Percentiles rank a stretch among this genome's conserved stretches.
These are phyloP conservation scores for Apodemia zela DNA, from an alignment of 2,888 invertebrate species.

Conservation along the genomic window DNA sequence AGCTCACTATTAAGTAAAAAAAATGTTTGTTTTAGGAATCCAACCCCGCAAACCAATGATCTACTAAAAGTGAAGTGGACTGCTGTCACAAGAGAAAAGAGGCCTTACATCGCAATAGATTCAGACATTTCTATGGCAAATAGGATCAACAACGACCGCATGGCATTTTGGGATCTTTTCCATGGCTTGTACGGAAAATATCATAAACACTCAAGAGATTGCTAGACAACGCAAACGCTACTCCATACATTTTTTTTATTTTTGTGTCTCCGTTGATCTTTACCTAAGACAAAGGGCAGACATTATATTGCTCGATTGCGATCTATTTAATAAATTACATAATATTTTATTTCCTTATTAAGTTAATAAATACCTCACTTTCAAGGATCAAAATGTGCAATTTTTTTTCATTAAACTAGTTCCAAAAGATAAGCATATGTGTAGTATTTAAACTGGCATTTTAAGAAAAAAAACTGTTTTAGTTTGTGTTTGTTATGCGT, in stretches of 20 bases:
- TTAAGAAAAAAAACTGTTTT: no score
- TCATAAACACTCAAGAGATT: constrained; percentile 47
- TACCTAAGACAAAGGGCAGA: not conserved
- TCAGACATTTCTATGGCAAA: constrained; percentile 46
- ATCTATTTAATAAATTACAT: not conserved
- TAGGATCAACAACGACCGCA: constrained; percentile 53
- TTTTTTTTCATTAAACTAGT: no score
- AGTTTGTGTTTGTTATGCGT: no score
- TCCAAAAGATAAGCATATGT: no score
- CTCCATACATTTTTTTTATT: not conserved
- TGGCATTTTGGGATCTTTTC: constrained; percentile 72
- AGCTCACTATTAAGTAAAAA: not conserved
- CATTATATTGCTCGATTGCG: not conserved
- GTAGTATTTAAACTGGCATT: no score
- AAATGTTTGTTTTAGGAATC: constrained; percentile 50
- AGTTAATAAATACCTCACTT: no score
- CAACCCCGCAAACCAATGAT: constrained; percentile 48
- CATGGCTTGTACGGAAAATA: constrained; percentile 54
- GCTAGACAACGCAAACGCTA: constrained; percentile 28
- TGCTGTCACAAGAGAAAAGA: constrained; percentile 42
- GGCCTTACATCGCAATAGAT: constrained; percentile 60
- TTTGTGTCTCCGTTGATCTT: not conserved
- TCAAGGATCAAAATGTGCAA: no score
- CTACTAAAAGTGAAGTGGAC: constrained; percentile 54
- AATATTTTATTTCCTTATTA: not conserved